phyloP scores from a whole-genome alignment of 2,888 invertebrate genomes.

The Meganola albula region DNA sequence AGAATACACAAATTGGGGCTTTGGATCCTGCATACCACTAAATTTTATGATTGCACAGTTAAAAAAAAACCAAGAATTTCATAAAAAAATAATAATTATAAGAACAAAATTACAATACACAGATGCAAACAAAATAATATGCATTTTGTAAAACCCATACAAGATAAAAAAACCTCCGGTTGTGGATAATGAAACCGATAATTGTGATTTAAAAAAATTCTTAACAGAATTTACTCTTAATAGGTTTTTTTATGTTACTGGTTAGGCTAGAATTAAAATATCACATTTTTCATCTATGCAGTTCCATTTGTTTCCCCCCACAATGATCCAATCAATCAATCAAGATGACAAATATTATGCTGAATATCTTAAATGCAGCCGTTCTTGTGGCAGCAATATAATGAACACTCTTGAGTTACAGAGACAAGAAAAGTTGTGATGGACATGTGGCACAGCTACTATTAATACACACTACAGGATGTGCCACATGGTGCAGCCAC shows the following conservation, averaged over 20 bases:
- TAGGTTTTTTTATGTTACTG: too few species aligned
- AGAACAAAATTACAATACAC: conserved; percentile 7
- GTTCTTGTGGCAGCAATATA: conserved; percentile 49
- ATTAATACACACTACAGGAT: conserved; percentile 56
- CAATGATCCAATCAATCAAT: conserved; percentile 33
- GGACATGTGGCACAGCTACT: conserved; percentile 55
- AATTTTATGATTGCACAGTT: conserved; percentile 21
- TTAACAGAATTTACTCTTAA: too few species aligned
- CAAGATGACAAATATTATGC: conserved; percentile 32
- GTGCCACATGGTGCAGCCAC: conserved; percentile 44
- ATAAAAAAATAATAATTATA: conserved; percentile 29
- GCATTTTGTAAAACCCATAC: conserved; percentile 17
- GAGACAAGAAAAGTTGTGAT: conserved; percentile 47
- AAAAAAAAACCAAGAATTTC: conserved; percentile 20
- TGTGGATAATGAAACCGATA: too few species aligned
- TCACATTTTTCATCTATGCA: conserved; percentile 70
- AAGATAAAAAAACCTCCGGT: too few species aligned
- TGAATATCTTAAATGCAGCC: conserved; percentile 41
- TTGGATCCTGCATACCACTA: conserved; percentile 58
- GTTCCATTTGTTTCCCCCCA: conserved; percentile 52
- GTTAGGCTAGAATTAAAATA: too few species aligned
- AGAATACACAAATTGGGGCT: conserved; percentile 46
- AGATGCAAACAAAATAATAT: too few species aligned
- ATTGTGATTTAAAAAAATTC: too few species aligned
- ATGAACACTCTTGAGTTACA: conserved; percentile 57